These are phyloP conservation scores for Catocala fraxini DNA, from an alignment of 2,888 invertebrate genomes.

Conservation along the genomic window DNA sequence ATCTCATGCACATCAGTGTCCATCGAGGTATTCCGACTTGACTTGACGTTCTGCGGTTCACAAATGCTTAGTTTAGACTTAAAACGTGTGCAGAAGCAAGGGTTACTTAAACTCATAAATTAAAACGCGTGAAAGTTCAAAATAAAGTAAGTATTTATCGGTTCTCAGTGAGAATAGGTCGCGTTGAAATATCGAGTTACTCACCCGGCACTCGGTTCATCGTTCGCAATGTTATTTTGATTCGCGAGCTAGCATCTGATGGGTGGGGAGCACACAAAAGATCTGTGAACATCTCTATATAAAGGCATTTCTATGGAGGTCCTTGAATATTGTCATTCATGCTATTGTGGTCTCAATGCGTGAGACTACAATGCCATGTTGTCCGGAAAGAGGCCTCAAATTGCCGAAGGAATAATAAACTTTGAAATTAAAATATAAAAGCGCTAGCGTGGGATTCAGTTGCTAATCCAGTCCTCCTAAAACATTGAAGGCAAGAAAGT, in stretches of 20 bases:
- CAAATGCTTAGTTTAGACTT: no score
- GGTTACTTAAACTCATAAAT: no score
- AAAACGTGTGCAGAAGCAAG: no score
- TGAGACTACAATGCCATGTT: conserved; percentile 44
- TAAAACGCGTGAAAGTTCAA: conserved; percentile 53
- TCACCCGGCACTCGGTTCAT: conserved; percentile 16
- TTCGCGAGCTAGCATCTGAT: conserved; percentile 29
- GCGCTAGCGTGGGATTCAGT: no score
- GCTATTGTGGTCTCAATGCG: conserved; percentile 56
- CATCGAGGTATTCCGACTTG: no score
- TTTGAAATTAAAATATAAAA: background rate
- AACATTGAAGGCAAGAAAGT: no score
- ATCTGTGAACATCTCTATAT: conserved; percentile 52
- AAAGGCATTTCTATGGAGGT: conserved; percentile 61
- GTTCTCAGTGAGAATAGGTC: conserved; percentile 35
- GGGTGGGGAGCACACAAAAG: conserved; percentile 57
- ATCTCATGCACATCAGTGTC: no score
- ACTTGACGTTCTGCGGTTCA: no score
- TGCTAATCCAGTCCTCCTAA: no score
- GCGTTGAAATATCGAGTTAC: conserved; percentile 38
- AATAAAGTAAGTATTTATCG: conserved; percentile 46
- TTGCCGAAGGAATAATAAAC: conserved; percentile 21
- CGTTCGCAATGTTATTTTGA: conserved; percentile 29
- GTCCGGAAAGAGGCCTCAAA: conserved; percentile 54
- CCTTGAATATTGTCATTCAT: conserved; percentile 64